Base-by-base conservation (phyloP, 2,113 vertebrate species). In the Lophius piscatorius region DNA sequence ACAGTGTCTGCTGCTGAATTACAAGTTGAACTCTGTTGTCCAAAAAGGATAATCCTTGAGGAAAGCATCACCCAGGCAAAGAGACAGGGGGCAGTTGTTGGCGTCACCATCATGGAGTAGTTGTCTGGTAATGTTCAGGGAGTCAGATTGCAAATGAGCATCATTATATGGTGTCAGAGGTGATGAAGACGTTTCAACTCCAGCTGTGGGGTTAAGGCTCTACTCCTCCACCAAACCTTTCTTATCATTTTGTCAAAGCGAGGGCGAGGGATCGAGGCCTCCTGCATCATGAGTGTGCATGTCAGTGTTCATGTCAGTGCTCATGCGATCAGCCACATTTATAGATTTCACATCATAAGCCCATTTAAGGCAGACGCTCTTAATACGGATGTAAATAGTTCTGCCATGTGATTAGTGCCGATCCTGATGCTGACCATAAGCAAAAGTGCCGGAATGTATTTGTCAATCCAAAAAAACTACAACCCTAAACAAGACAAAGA, bases 101-200 rank as follows among this genome's bases (percentile, higher is more conserved):
- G 14, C 41, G 44, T 48, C 55, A 40, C 59, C 50, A 41, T 42
- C 57, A 7, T 78, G 48, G 41, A 47, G 34, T 50, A 64, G 78
- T n/a, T n/a, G n/a, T 76, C 78, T 75, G 72, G 70, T 67, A 74
- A 82, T 67, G 72, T 78, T 74, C 72, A 76, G 51, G 66, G 65
- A 70, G 84, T 87, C 76, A 81, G 55, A 61, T 74, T 54, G 83
- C 69, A 85, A 90, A 89, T 89, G 80, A 80, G 78, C 26, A 68
- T 89, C 86, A 89, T 90, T 89, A 87, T 57, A 77, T 41, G 48
- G 50, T 89, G 89, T 90, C 91, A 91, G 80, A 76, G 83, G 81
- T 90, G 88, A 91, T 64, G 70, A 84, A 87, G 81, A 72, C 34
- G 70, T 82, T 88, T 72, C 69, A 78, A 74, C 81, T 86, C 78